phyloP scores from a whole-genome alignment of 2,797 vertebrate genomes.

The Acanthiza pusilla region DNA sequence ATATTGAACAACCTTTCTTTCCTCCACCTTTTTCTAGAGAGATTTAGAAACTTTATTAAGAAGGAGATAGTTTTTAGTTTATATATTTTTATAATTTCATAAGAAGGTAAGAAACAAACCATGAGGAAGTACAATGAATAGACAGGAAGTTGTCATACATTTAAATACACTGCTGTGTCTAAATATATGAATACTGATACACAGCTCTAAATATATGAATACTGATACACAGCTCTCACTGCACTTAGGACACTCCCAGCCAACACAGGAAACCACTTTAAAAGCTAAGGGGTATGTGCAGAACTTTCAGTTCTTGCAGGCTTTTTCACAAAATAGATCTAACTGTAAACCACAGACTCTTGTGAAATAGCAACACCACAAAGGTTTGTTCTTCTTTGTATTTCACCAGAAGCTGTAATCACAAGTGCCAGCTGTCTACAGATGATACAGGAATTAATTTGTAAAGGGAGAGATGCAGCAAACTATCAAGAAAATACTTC shows the following conservation, averaged over 20 bases:
- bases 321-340: neutral
- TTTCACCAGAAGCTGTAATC: neutral
- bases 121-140: neutral
- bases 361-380: neutral
- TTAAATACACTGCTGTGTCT: neutral
- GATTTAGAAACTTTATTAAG: neutral
- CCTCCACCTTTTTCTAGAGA: neutral
- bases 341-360: neutral
- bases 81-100: neutral
- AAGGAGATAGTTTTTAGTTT: neutral
- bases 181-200: neutral
- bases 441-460: neutral
- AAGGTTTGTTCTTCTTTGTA: neutral
- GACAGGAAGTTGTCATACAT: neutral
- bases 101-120: neutral
- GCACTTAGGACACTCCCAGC: neutral
- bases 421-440: neutral
- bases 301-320: neutral
- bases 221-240: neutral
- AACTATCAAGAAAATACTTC: neutral
- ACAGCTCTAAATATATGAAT: neutral
- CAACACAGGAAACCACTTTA: neutral
- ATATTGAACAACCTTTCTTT: neutral
- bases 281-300: neutral
- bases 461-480: neutral